Evolutionary conservation across 2,888 invertebrate species (phyloP).

Genomic region (Mactromeris polynyma): DNA sequence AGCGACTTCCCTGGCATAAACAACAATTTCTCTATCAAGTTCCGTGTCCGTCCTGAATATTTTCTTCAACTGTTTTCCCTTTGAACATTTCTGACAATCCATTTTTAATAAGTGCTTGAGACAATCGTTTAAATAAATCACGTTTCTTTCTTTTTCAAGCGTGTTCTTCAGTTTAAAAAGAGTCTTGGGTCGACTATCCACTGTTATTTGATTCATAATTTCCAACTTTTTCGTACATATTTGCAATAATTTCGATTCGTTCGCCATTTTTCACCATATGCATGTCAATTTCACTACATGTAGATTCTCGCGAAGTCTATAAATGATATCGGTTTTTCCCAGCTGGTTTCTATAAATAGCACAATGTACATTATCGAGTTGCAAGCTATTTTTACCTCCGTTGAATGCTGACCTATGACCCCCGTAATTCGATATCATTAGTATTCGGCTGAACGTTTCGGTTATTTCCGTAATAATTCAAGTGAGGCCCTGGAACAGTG

Average conservation of each 20-base stretch:
- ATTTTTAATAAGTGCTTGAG: slow-evolving; percentile 29
- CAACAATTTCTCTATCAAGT: slow-evolving; percentile 44
- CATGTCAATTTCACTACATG: not conserved
- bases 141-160: slow-evolving; percentile 31
- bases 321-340: slow-evolving; percentile 1
- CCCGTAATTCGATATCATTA: not conserved
- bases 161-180: slow-evolving; percentile 42
- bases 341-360: not conserved
- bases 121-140: slow-evolving; percentile 39
- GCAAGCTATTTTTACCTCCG: not conserved
- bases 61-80: slow-evolving; percentile 7
- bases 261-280: not conserved
- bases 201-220: slow-evolving; percentile 37
- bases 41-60: slow-evolving; percentile 37
- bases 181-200: slow-evolving; percentile 50
- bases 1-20: not conserved
- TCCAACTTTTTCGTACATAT: slow-evolving; percentile 29
- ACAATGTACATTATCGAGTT: not conserved
- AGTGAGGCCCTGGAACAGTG: not conserved
- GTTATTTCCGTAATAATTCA: not conserved
- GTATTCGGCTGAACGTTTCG: not conserved
- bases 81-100: slow-evolving; percentile 18
- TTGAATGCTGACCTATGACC: not conserved
- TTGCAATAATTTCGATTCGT: not conserved
- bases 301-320: not conserved